Evolutionary conservation across 2,113 vertebrate species (phyloP).

Genomic region (Ophthalmolycus amberensis): DNA sequence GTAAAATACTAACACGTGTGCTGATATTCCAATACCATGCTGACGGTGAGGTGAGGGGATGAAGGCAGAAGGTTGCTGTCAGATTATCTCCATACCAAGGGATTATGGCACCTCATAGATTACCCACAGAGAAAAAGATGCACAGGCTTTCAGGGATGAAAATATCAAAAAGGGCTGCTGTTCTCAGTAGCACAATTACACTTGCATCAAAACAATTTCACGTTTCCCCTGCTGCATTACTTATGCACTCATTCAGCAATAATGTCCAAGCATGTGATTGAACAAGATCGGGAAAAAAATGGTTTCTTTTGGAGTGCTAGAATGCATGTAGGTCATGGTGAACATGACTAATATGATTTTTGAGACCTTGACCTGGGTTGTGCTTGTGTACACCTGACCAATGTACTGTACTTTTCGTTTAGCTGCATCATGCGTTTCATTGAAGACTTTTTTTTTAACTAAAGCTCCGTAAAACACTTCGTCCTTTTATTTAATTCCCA

Average conservation of each 20-base stretch:
- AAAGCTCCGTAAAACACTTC: conserved; percentile 10
- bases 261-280: neutral
- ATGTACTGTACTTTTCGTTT: neutral
- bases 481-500: conserved; percentile 67
- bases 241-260: neutral
- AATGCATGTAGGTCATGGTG: neutral
- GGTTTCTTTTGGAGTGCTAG: neutral
- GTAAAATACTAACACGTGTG: conserved; percentile 39
- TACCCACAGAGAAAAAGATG: conserved; percentile 60
- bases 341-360: neutral
- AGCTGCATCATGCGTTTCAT: neutral
- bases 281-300: neutral
- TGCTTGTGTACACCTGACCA: neutral
- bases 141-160: conserved; percentile 52
- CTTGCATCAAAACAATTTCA: neutral
- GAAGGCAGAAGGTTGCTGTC: conserved; percentile 65
- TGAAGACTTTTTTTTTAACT: neutral
- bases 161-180: conserved; percentile 46
- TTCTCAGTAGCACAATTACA: conserved; percentile 15
- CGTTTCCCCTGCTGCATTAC: neutral
- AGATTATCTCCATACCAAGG: conserved; percentile 76
- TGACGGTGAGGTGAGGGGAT: conserved; percentile 60
- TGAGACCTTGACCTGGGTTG: neutral
- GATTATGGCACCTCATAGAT: conserved; percentile 79
- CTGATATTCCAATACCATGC: conserved; percentile 33